These are phyloP conservation scores for Chrysolina oricalcia DNA, from an alignment of 2,888 invertebrate species.

Conservation along the genomic window DNA sequence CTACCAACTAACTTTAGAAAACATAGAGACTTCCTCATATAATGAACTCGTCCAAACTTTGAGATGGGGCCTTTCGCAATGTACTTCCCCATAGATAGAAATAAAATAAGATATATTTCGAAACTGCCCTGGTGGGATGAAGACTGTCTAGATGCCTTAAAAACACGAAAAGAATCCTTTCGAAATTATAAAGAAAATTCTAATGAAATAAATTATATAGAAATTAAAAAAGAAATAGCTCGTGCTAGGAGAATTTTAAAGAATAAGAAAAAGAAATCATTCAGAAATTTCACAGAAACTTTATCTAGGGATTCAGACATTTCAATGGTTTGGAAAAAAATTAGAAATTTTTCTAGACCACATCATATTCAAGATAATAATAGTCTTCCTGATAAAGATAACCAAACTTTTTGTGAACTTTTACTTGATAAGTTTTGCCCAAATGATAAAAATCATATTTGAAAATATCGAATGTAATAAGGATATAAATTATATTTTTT, in stretches of 20 bases:
- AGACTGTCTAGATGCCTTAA: slow-evolving; percentile 6
- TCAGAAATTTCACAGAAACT: not conserved
- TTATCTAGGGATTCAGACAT: not conserved
- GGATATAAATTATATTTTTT: not conserved
- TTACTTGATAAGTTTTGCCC: not conserved
- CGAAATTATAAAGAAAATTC: no score
- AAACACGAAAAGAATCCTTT: no score
- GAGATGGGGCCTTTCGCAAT: not conserved
- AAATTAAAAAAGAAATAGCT: slow-evolving; percentile 3
- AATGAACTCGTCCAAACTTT: not conserved
- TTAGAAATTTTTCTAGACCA: not conserved
- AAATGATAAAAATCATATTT: not conserved
- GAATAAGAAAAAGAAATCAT: not conserved
- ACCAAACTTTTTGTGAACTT: not conserved
- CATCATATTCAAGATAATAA: not conserved
- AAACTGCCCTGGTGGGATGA: slow-evolving; percentile 16
- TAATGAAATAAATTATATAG: not conserved
- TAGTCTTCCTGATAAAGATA: not conserved
- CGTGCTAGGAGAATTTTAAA: not conserved
- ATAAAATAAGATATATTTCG: no score
- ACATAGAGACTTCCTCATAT: not conserved
- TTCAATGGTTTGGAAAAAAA: not conserved
- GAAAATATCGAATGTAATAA: not conserved
- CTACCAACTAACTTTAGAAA: not conserved
- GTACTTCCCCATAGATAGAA: no score